Conservation (phyloP, 2,888 invertebrate species). For the Pherbina coryleti region DNA sequence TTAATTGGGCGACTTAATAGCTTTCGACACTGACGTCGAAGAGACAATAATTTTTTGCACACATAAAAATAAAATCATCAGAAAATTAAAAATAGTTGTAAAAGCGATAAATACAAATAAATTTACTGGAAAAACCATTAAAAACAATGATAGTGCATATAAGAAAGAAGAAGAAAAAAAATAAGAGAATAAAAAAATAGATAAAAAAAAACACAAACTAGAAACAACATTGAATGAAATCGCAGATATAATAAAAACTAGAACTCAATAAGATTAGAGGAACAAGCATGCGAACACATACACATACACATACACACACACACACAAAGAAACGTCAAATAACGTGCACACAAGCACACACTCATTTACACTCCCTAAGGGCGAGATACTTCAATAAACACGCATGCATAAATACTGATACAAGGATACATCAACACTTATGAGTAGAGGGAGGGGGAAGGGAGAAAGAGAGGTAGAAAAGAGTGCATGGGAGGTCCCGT, state of each 20-base stretch:
- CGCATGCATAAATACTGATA: too few relatives aligned
- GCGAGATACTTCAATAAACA: too few relatives aligned
- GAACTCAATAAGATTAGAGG: slow-evolving; percentile 6
- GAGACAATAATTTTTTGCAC: neutral
- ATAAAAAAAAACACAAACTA: neutral
- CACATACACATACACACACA: neutral
- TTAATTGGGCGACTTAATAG: neutral
- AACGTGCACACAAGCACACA: too few relatives aligned
- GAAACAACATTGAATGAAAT: neutral
- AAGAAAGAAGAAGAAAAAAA: neutral
- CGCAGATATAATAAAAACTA: neutral
- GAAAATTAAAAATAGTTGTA: neutral
- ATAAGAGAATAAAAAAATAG: neutral
- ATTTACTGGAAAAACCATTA: neutral
- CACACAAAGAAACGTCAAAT: too few relatives aligned
- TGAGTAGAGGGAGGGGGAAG: neutral
- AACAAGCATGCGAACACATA: neutral
- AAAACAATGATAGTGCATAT: neutral
- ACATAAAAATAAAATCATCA: neutral
- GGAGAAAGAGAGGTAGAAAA: neutral
- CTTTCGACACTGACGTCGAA: neutral
- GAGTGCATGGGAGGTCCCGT: neutral
- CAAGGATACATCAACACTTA: too few relatives aligned
- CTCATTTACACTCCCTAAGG: too few relatives aligned
- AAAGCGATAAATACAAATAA: neutral